Evolutionary conservation across 1,140 invertebrate genomes (phyloP), one percentile per base, ranked within the genome.

Genomic region (Megalonaias nervosa): DNA sequence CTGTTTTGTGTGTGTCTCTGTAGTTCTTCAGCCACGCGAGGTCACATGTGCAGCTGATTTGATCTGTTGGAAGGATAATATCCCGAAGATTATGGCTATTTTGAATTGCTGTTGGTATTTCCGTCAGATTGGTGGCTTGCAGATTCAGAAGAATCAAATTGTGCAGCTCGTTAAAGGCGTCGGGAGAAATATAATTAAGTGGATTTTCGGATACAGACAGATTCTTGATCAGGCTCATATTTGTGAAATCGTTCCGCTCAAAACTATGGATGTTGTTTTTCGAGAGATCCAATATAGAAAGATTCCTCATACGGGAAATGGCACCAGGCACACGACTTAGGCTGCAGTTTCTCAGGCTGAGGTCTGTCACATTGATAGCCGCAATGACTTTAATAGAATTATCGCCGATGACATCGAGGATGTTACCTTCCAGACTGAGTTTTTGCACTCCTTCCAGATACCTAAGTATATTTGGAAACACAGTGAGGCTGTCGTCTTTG

Each of bases 221-320:
- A 48, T 48, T 48, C 38, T 6, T 48, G 38, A 48, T 48, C 38
- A 48, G 38, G 6, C 6, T 48, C 70, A 78, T 69, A 38, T 74
- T 74, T 16, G 61, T 48, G 68, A 78, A 78, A 60, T 78, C 76
- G 58, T 67, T 78, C n/a, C 68, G 73, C n/a, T 78, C 76, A 69
- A 78, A 74, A 61, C 71, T 78, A 59, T 67, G 70, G 48, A 78
- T 78, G 16, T 78, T 17, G 57, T 78, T 78, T 15, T 78, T 56
- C 0, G 76, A 58, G 15, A 78, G 38, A n/a, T 78, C 61, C 71
- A 78, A n/a, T 38, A 38, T 69, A 3, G 64, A 62, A 15, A 78
- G 66, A 56, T 78, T 73, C 12, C 71, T 78, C 19, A 78, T 48
- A 26, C 74, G 69, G 15, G 76, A 78, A 1, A 78, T 58, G 19